Evolutionary conservation across 1,140 invertebrate species (phyloP).

Genomic region (Neuroterus valhalla): DNA sequence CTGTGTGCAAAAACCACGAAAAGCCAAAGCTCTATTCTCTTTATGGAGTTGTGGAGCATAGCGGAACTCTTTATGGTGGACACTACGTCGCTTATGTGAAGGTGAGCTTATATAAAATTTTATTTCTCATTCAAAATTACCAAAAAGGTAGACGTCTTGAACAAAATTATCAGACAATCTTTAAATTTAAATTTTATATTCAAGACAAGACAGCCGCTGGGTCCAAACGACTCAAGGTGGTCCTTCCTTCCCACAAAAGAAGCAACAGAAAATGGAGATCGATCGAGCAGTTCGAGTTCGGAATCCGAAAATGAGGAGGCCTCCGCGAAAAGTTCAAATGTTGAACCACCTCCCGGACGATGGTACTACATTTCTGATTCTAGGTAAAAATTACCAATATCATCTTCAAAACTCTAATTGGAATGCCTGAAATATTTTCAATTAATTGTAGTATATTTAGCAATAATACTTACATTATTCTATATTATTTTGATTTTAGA

Average conservation of each 20-base stretch:
- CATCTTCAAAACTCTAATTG: conserved; percentile 24
- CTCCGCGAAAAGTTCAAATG: conserved; percentile 61
- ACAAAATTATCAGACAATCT: conserved; percentile 14
- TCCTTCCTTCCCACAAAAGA: conserved; percentile 79
- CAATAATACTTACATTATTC: neutral
- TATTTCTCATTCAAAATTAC: too few species aligned
- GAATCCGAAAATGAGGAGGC: conserved; percentile 74
- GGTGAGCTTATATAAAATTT: conserved; percentile 68
- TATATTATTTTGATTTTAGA: conserved; percentile 61
- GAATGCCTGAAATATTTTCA: neutral
- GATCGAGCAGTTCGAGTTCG: conserved; percentile 59
- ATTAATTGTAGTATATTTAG: too few species aligned
- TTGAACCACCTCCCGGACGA: conserved; percentile 81
- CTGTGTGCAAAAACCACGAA: conserved; percentile 89
- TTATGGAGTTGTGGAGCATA: conserved; percentile 96
- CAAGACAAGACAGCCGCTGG: conserved; percentile 74
- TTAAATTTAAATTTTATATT: conserved; percentile 26
- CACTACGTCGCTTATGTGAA: conserved; percentile 98
- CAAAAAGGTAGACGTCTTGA: too few species aligned
- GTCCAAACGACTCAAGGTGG: conserved; percentile 79
- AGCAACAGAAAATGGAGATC: conserved; percentile 72
- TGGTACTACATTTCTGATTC: conserved; percentile 97
- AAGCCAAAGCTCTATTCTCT: conserved; percentile 88
- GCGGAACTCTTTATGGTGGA: conserved; percentile 90
- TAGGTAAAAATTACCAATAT: conserved; percentile 61